These are phyloP conservation scores for Ctenodactylus gundi DNA, from an alignment of 2,113 vertebrate species.

Conservation along the genomic window DNA sequence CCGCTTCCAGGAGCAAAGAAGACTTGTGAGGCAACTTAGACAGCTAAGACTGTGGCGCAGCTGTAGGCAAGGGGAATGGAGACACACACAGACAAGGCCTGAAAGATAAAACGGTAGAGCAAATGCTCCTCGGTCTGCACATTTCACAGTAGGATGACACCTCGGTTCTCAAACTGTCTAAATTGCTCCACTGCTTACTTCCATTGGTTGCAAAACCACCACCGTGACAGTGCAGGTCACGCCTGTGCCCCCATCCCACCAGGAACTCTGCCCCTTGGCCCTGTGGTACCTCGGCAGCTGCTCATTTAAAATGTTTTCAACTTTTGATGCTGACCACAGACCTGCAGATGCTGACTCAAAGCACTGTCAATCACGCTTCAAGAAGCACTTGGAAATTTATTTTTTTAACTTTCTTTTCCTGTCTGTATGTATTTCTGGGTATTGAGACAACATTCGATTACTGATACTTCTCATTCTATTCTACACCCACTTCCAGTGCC, in stretches of 20 bases:
- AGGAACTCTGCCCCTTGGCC: background rate
- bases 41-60: background rate
- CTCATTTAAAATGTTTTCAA: conserved; percentile 47
- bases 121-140: background rate
- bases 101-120: conserved; percentile 20
- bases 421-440: background rate
- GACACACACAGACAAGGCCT: background rate
- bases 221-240: background rate
- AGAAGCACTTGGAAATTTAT: background rate
- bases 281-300: background rate
- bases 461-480: background rate
- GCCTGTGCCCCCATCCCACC: background rate
- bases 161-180: background rate
- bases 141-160: conserved; percentile 37
- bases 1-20: background rate
- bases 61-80: background rate
- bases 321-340: background rate
- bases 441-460: background rate
- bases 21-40: background rate
- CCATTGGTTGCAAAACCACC: background rate
- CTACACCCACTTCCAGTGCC: background rate
- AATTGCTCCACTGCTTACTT: background rate
- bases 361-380: background rate
- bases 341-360: background rate
- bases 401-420: background rate